Percentiles rank a stretch among this genome's conserved stretches.
Conservation (phyloP, 1,140 invertebrate species). For the Megathymus violae region DNA sequence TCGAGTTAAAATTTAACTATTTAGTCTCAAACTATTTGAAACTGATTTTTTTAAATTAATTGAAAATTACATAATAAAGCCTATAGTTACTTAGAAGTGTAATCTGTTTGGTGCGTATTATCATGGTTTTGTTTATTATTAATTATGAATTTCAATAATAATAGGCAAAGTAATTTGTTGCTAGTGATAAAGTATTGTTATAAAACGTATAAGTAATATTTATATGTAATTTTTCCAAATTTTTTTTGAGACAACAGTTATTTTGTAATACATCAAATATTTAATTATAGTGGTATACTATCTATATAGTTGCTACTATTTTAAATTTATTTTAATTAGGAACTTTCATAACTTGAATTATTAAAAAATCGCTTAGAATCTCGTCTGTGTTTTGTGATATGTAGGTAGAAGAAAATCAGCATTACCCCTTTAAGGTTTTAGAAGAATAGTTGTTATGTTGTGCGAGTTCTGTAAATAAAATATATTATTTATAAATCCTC, state of each 20-base stretch:
- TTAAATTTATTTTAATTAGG: constrained; percentile 27
- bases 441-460: neutral
- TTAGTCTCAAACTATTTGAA: constrained; percentile 38
- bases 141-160: too few species aligned
- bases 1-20: constrained; percentile 38
- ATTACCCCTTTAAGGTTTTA: constrained; percentile 13
- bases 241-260: constrained; percentile 11
- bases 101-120: too few species aligned
- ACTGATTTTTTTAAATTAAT: too few species aligned
- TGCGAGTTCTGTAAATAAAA: neutral
- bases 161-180: too few species aligned
- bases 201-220: too few species aligned
- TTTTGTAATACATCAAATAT: constrained; percentile 6
- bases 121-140: too few species aligned
- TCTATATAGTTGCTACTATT: constrained; percentile 20
- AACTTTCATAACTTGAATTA: constrained; percentile 30
- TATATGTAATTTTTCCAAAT: too few species aligned
- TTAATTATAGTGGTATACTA: constrained; percentile 6
- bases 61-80: too few species aligned
- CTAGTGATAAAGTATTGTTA: too few species aligned
- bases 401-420: constrained; percentile 43
- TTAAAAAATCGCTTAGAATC: constrained; percentile 36
- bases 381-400: constrained; percentile 58
- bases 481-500: constrained; percentile 5
- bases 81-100: too few species aligned